Evolutionary conservation across 2,113 vertebrate genomes (phyloP).

Genomic region (Porphyrio hochstetteri): DNA sequence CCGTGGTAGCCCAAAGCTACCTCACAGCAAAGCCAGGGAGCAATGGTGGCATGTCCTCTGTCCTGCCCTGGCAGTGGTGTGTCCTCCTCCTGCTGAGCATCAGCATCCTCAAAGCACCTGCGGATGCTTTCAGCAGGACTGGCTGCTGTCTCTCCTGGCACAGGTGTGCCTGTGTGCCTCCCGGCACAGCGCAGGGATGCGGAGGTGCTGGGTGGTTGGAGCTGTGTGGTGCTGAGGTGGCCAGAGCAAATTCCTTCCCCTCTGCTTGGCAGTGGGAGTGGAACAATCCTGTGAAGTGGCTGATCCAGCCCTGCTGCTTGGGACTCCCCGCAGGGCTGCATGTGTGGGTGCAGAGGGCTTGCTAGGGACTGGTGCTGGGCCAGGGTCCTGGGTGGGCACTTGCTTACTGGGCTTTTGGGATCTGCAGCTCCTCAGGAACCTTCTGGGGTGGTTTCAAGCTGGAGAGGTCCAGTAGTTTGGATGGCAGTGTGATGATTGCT

Average conservation of each 20-base stretch:
- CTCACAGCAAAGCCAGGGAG: neutral
- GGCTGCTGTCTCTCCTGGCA: neutral
- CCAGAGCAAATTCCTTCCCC: neutral
- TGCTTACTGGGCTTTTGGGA: neutral
- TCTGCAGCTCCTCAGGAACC: neutral
- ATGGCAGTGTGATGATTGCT: rapidly evolving
- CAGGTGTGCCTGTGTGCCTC: neutral
- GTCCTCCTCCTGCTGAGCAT: neutral
- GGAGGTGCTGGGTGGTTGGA: neutral
- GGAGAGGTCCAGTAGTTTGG: neutral
- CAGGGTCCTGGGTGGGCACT: rapidly evolving
- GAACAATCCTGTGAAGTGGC: neutral
- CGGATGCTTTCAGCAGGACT: rapidly evolving
- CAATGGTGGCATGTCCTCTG: rapidly evolving
- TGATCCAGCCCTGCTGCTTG: neutral
- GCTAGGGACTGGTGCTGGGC: rapidly evolving
- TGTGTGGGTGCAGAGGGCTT: rapidly evolving
- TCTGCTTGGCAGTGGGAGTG: neutral
- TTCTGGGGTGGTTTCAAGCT: neutral
- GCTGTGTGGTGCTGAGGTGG: rapidly evolving
- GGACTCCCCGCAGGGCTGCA: neutral
- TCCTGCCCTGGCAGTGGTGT: neutral
- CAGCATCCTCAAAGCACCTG: neutral
- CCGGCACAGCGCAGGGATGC: neutral
- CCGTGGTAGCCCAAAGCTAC: neutral